Conservation (phyloP, 1,140 invertebrate species). For the Drosophila bocqueti region DNA sequence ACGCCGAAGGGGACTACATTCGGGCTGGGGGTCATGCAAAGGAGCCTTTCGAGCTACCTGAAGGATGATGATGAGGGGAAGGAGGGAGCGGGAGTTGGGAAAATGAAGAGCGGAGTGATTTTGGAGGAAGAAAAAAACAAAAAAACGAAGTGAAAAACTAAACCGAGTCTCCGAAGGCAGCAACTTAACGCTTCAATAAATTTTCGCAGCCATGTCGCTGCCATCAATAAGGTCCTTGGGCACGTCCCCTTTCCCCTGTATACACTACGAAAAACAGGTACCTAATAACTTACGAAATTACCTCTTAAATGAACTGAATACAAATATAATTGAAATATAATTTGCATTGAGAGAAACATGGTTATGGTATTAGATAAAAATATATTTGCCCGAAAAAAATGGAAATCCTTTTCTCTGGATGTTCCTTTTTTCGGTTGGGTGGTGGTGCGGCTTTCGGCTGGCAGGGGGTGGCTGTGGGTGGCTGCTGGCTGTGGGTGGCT, state of each 20-base stretch:
- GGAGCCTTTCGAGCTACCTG: conserved; percentile 40
- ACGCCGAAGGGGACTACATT: conserved; percentile 1
- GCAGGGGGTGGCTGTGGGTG: background rate
- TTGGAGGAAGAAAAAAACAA: background rate
- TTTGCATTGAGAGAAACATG: background rate
- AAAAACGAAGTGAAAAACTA: conserved; percentile 30
- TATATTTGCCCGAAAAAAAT: background rate
- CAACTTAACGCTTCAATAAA: conserved; percentile 83
- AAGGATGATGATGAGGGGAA: background rate
- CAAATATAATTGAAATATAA: background rate
- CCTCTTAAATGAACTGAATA: background rate
- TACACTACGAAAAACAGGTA: background rate
- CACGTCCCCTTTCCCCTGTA: conserved; percentile 48
- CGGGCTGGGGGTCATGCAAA: conserved; percentile 36
- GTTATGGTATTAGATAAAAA: too few relatives aligned
- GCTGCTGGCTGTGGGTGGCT: conserved; percentile 3
- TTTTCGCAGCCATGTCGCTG: conserved; percentile 72
- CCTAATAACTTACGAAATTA: rapidly evolving
- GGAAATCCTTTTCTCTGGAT: background rate
- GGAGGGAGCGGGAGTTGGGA: background rate
- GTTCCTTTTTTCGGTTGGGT: conserved; percentile 2
- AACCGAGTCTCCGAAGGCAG: conserved; percentile 70
- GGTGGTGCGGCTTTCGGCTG: background rate
- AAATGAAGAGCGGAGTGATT: conserved; percentile 1
- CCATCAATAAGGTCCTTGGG: conserved; percentile 82